A percentile compares a stretch with the other conserved stretches of the same genome.
Conservation (phyloP, 2,113 vertebrate species). For the Struthidea cinerea region DNA sequence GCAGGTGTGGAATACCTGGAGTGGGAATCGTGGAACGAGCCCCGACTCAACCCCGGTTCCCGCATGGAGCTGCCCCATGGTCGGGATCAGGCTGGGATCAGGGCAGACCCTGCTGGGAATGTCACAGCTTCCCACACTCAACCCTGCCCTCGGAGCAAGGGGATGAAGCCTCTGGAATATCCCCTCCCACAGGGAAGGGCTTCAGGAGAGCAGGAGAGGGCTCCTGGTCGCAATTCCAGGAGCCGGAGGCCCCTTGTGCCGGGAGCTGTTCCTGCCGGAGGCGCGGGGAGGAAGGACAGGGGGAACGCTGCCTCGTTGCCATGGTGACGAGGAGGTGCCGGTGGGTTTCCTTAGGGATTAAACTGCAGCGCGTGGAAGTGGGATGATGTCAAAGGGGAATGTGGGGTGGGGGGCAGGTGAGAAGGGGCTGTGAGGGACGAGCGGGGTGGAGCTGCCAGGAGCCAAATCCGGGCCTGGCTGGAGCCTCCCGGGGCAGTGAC, state of each 20-base stretch:
- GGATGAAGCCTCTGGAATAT: background rate
- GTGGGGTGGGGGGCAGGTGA: too few relatives aligned
- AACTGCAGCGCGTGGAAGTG: accelerated
- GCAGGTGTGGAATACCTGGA: background rate
- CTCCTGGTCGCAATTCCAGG: accelerated
- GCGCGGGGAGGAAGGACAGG: accelerated
- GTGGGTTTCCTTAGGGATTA: background rate
- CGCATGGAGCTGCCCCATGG: accelerated
- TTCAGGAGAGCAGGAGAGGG: background rate
- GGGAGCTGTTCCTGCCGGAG: accelerated
- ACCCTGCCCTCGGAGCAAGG: accelerated
- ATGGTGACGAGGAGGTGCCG: background rate
- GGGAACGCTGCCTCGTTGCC: background rate
- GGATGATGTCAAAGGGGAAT: background rate
- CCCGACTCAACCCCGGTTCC: accelerated
- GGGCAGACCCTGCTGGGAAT: background rate
- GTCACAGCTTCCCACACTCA: background rate
- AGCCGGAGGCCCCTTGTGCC: background rate
- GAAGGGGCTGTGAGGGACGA: background rate
- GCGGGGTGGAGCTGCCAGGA: background rate
- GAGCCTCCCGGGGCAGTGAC: background rate
- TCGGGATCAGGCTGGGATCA: background rate
- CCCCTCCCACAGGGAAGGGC: accelerated
- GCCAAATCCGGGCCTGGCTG: background rate
- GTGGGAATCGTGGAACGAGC: background rate